These are phyloP conservation scores for Erythrolamprus reginae DNA, from an alignment of 2,113 vertebrate species.

Conservation along the genomic window DNA sequence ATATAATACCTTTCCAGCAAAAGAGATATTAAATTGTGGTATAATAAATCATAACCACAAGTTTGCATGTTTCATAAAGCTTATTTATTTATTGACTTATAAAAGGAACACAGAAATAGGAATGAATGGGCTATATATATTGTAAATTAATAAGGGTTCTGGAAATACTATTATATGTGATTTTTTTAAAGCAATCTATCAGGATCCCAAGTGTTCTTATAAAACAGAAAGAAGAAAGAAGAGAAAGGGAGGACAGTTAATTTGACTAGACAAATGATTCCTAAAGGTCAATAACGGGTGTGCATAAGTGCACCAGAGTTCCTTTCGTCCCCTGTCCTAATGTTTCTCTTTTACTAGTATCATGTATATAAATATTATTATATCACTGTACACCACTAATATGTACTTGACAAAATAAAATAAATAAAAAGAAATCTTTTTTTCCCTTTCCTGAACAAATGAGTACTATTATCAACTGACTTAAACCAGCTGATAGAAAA, in stretches of 20 bases:
- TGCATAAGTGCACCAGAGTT: too few relatives aligned
- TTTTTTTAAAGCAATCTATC: not conserved
- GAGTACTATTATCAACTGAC: not conserved
- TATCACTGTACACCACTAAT: too few relatives aligned
- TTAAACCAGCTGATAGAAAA: not conserved
- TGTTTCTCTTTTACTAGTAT: too few relatives aligned
- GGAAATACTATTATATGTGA: not conserved
- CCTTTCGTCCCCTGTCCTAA: too few relatives aligned
- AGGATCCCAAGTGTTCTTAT: not conserved
- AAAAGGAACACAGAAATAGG: not conserved
- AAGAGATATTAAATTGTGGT: not conserved
- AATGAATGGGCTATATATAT: not conserved
- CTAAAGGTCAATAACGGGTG: too few relatives aligned
- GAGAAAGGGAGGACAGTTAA: not conserved
- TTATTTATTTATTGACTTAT: not conserved
- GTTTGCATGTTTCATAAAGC: not conserved
- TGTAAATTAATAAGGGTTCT: not conserved
- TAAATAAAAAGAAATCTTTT: too few relatives aligned
- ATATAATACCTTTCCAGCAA: not conserved
- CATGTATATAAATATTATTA: too few relatives aligned
- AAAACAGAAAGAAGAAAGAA: not conserved
- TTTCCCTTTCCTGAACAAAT: not conserved
- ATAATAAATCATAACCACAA: not conserved
- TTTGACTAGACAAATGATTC: not conserved
- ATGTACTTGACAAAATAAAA: too few relatives aligned